Conservation (phyloP, 2,113 vertebrate species). For the Melospiza melodia region DNA sequence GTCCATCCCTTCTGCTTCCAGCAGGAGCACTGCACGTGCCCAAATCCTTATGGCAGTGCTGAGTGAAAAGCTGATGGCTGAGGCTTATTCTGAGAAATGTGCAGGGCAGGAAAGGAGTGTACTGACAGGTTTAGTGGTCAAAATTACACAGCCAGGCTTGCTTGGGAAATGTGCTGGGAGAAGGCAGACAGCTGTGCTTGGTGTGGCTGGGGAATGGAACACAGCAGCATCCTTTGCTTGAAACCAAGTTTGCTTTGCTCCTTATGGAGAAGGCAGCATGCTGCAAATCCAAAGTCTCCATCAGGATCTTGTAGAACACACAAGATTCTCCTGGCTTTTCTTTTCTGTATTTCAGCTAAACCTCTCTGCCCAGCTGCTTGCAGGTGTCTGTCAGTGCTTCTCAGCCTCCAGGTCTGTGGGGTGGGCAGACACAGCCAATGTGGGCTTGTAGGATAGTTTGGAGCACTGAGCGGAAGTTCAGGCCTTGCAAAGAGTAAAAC, state of each 20-base stretch:
- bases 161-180: background rate
- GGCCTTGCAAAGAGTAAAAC: background rate
- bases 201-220: background rate
- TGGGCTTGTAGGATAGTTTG: background rate
- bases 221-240: background rate
- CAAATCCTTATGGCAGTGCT: background rate
- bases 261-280: background rate
- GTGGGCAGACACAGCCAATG: background rate
- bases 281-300: background rate
- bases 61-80: background rate
- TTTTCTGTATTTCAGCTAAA: background rate
- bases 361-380: background rate
- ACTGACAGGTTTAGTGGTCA: background rate
- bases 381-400: background rate
- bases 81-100: background rate
- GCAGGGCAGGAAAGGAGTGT: background rate
- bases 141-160: background rate
- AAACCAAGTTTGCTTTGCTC: background rate
- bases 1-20: background rate
- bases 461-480: background rate
- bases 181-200: background rate
- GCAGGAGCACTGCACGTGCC: background rate
- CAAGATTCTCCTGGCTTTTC: background rate
- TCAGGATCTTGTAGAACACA: background rate
- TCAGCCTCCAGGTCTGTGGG: background rate